A percentile compares a stretch with the other conserved stretches of the same genome.
Conservation (phyloP, 2,113 vertebrate species). For the Sarotherodon lohbergeri region DNA sequence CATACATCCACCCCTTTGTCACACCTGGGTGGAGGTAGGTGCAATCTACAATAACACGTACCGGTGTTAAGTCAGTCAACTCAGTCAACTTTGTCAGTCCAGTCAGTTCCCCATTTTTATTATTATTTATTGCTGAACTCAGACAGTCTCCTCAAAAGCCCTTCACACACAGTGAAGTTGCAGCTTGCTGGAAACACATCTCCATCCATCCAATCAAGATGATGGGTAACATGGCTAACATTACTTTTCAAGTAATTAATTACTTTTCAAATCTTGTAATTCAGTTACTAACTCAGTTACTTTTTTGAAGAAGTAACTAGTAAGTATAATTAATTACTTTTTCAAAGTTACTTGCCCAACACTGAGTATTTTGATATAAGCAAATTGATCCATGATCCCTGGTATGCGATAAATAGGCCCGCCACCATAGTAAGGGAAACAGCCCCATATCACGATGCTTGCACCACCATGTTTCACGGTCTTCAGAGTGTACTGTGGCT, state of each 20-base stretch:
- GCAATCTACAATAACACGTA: not conserved
- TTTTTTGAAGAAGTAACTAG: not conserved
- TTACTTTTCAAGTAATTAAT: not conserved
- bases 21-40: not conserved
- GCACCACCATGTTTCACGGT: accelerated
- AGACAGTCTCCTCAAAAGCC: not conserved
- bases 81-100: not conserved
- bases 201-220: not conserved
- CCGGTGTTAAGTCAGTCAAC: not conserved
- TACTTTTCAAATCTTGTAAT: not conserved
- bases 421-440: not conserved
- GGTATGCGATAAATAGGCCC: not conserved
- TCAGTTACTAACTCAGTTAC: accelerated
- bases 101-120: not conserved
- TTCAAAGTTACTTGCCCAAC: not conserved
- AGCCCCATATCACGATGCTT: not conserved
- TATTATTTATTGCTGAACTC: not conserved
- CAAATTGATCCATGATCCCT: not conserved
- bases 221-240: not conserved
- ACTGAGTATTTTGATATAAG: not conserved
- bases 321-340: not conserved
- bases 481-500: not conserved
- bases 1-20: not conserved
- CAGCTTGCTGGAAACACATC: accelerated
- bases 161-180: not conserved